These are phyloP conservation scores for Drosophila mayri DNA, from an alignment of 1,140 invertebrate genomes.

Conservation along the genomic window DNA sequence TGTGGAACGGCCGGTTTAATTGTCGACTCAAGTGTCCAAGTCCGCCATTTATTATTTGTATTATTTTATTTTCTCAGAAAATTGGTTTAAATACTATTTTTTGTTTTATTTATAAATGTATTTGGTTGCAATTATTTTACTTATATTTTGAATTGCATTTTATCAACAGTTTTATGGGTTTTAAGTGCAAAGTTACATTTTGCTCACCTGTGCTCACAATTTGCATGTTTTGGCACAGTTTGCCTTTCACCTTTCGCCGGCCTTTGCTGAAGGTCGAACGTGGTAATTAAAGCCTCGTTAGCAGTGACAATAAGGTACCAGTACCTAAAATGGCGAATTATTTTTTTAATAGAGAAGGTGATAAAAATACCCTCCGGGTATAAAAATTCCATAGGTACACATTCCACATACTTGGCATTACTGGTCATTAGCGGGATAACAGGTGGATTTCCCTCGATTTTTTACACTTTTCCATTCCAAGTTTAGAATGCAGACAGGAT, in stretches of 20 bases:
- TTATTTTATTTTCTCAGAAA: not conserved
- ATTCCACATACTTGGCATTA: not conserved
- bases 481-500: not conserved
- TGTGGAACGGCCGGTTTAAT: not conserved
- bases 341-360: too few relatives aligned
- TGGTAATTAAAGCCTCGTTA: slow-evolving; percentile 23
- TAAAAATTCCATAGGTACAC: not conserved
- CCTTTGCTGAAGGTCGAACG: not conserved
- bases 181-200: not conserved
- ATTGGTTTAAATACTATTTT: not conserved
- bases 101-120: too few relatives aligned
- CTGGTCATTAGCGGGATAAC: not conserved
- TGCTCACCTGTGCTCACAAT: not conserved
- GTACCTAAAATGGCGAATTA: not conserved
- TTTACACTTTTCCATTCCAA: not conserved
- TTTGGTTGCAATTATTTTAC: not conserved
- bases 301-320: not conserved
- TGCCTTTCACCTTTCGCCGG: not conserved
- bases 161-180: not conserved
- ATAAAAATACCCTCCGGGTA: too few relatives aligned
- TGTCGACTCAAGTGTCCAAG: not conserved
- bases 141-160: not conserved
- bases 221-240: slow-evolving; percentile 13
- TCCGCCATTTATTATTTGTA: too few relatives aligned
- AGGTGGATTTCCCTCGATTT: not conserved